phyloP scores from a whole-genome alignment of 2,113 vertebrate species.

The Proterorhinus semilunaris region DNA sequence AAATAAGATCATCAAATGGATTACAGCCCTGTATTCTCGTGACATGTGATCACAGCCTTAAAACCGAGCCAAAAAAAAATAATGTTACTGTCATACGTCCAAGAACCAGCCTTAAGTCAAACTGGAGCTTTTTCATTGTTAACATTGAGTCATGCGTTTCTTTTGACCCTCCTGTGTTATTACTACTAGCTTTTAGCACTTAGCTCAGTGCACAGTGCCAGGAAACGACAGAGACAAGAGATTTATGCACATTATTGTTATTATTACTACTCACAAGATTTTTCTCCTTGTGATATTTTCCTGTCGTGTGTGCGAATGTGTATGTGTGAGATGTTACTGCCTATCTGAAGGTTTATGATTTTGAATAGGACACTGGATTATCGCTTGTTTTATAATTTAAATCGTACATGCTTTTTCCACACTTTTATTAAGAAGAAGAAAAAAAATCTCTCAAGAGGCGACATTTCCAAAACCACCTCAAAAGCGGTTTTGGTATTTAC shows the following conservation, averaged over 20 bases:
- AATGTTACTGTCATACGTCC: constrained; percentile 47
- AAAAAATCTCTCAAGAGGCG: neutral
- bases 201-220: constrained; percentile 53
- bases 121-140: constrained; percentile 42
- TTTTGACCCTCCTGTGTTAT: constrained; percentile 32
- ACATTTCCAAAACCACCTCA: constrained; percentile 59
- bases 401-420: constrained; percentile 41
- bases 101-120: constrained; percentile 68
- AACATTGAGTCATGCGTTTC: constrained; percentile 37
- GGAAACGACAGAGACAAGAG: constrained; percentile 39
- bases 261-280: constrained; percentile 37
- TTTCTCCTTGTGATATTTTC: constrained; percentile 36
- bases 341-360: constrained; percentile 43
- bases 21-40: constrained; percentile 18
- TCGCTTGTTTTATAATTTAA: constrained; percentile 65
- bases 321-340: constrained; percentile 49
- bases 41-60: constrained; percentile 50
- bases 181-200: constrained; percentile 69
- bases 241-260: constrained; percentile 47
- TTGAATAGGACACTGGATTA: constrained; percentile 68
- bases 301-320: constrained; percentile 13
- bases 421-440: constrained; percentile 28
- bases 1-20: neutral
- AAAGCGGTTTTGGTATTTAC: constrained; percentile 65
- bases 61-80: constrained; percentile 49